Evolutionary conservation across 2,113 vertebrate genomes (phyloP).

Genomic region (Chaetops frenatus): DNA sequence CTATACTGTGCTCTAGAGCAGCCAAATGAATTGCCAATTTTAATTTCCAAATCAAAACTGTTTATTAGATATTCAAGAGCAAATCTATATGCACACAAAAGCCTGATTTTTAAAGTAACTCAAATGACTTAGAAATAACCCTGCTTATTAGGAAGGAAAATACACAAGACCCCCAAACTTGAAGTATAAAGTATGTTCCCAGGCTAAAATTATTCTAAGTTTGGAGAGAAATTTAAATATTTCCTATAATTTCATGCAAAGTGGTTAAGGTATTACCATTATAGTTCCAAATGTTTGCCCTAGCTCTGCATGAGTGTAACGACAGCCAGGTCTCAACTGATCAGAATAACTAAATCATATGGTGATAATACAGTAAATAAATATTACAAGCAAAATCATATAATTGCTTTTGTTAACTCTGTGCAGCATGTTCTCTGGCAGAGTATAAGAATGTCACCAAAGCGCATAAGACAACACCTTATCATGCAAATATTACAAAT

Average conservation of each 20-base stretch:
- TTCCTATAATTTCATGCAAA: neutral
- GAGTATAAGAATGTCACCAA: neutral
- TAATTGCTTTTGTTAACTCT: conserved; percentile 16
- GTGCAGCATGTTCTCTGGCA: neutral
- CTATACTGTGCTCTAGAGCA: neutral
- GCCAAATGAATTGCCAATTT: neutral
- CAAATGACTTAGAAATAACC: neutral
- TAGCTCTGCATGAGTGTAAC: neutral
- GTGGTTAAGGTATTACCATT: neutral
- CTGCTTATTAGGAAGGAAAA: neutral
- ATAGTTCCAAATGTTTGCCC: neutral
- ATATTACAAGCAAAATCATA: neutral
- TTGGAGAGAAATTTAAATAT: conserved; percentile 21
- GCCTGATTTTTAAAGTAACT: neutral
- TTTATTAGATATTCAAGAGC: neutral
- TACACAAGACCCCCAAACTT: neutral
- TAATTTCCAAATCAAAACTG: neutral
- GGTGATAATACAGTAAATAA: conserved; percentile 24
- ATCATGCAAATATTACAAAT: neutral
- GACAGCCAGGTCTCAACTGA: neutral
- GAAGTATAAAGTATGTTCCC: neutral
- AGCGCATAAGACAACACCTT: neutral
- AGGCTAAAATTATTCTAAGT: neutral
- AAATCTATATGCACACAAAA: neutral
- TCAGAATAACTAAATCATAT: neutral